Evolutionary conservation across 2,888 invertebrate species (phyloP), one percentile per base, ranked within the genome.

Genomic region (Hyppa rectilinea): DNA sequence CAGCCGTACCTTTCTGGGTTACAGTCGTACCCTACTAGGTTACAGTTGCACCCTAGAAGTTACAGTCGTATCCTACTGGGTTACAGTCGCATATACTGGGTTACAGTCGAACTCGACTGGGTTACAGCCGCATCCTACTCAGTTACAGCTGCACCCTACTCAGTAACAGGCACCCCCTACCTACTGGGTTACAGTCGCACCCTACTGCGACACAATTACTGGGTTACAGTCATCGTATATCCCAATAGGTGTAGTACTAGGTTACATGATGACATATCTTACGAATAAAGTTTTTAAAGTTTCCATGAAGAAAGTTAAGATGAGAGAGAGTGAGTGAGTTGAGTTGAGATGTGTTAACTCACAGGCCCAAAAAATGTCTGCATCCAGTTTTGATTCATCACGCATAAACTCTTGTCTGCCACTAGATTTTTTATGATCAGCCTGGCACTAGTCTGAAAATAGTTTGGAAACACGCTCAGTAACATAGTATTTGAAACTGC

Each of bases 371-470:
- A 95, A 83, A 95, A 95, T 10, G 95, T 95, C 76, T 92, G 93
- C 93, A 95, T 94, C 95, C 95, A 95, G 73, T 84, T 92, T 85
- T 94, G 94, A 83, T 94, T 93, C 95, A 94, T 94, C 66, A 93
- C 95, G 72, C 92, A 92, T 70, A 95, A 89, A 87, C 90, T 92
- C 87, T 92, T 93, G 84, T 93, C 95, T 62, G 94, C 95, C 49
- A 92, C 92, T 80, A 92, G 96, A 77, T 94, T 96, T 88, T 92
- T 96, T 61, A 93, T 87, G 64, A 93, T 82, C 29, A 95, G 86
- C 78, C 86, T 93, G 5, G 90, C 86, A 40, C 92, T 89, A 47
- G 94, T 94, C 95, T 96, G 90, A 56, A 93, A 93, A 77, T 31
- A 74, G 53, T 56, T 45, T 2, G 9, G 26, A 60, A 43, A 40